phyloP scores from a whole-genome alignment of 2,113 vertebrate genomes.

The Falco punctatus region DNA sequence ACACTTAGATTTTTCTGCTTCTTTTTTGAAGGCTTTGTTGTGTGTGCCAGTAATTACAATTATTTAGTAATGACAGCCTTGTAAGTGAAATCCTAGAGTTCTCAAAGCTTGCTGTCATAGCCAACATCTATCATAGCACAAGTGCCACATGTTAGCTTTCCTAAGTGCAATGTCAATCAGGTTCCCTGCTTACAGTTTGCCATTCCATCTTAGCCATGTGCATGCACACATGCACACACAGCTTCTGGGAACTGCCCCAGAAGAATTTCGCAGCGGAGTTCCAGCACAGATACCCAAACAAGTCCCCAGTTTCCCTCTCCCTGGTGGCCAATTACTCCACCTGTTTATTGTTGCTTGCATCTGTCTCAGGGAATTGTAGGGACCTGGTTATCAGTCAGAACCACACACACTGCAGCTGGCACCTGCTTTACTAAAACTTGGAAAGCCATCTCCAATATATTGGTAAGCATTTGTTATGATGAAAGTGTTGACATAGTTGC shows the following conservation, averaged over 20 bases:
- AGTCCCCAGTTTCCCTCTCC: background rate
- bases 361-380: background rate
- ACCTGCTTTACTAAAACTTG: background rate
- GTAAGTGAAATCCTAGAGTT: background rate
- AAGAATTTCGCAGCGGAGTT: background rate
- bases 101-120: background rate
- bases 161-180: background rate
- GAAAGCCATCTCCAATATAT: background rate
- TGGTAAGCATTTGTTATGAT: background rate
- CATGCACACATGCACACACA: fast-evolving
- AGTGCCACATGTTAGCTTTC: background rate
- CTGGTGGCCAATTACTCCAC: background rate
- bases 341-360: background rate
- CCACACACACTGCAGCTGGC: background rate
- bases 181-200: background rate
- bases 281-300: background rate
- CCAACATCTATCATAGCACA: background rate
- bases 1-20: background rate
- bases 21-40: background rate
- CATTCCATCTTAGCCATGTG: background rate
- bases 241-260: background rate
- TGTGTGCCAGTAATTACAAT: background rate
- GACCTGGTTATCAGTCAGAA: background rate
- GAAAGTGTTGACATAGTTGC: background rate
- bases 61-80: background rate